These are phyloP conservation scores for Myotis vivesi DNA, from an alignment of 2,797 vertebrate species.

Conservation along the genomic window DNA sequence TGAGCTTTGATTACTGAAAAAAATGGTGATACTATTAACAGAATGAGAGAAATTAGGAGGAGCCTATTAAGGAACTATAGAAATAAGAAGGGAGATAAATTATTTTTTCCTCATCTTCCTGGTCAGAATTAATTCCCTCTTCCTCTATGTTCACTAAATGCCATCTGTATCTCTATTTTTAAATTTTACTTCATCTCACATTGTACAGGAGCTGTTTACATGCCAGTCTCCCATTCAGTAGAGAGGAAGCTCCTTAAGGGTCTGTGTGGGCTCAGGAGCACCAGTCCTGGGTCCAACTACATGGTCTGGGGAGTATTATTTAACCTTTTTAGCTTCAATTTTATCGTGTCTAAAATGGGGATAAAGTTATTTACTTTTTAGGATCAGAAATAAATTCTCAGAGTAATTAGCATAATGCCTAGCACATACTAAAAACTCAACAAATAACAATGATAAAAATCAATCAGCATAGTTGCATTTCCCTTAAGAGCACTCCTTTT, in stretches of 20 bases:
- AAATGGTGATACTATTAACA: neutral
- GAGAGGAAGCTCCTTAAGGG: neutral
- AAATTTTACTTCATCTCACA: neutral
- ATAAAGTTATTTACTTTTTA: constrained; percentile 9
- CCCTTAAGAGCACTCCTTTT: constrained; percentile 28
- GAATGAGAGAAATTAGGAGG: neutral
- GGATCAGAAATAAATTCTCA: neutral
- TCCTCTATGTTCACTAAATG: neutral
- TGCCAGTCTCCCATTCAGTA: neutral
- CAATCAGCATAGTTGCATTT: neutral
- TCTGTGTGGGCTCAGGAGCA: neutral
- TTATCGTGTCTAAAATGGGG: neutral
- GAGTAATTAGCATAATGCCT: neutral
- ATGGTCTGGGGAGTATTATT: neutral
- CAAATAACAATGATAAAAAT: constrained; percentile 25
- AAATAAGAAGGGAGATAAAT: neutral
- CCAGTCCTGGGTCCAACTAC: neutral
- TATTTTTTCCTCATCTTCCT: neutral
- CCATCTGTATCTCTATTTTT: neutral
- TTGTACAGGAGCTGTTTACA: neutral
- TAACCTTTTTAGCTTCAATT: neutral
- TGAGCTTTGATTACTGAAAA: constrained; percentile 23
- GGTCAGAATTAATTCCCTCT: neutral
- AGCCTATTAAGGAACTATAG: neutral
- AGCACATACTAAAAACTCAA: neutral